Percentiles rank a stretch among this genome's conserved stretches.
Evolutionary conservation across 2,113 vertebrate species (phyloP).

Genomic region (Oncorhynchus masou): DNA sequence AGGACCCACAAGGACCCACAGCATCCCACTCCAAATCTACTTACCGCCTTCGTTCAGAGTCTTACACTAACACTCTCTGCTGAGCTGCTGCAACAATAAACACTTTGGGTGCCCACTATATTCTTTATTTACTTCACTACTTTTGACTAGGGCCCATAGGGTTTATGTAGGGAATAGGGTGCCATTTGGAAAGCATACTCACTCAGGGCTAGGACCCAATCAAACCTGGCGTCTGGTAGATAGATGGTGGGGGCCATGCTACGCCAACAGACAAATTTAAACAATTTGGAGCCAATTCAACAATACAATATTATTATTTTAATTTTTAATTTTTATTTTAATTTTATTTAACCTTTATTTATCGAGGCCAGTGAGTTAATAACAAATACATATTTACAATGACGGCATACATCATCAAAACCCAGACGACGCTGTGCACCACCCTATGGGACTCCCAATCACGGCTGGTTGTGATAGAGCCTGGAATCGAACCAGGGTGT

Average conservation of each 20-base stretch:
- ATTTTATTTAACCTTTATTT: no score
- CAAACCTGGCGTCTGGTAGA: conserved; percentile 1
- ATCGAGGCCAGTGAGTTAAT: no score
- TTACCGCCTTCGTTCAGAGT: conserved; percentile 53
- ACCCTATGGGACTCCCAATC: no score
- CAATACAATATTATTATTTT: background rate
- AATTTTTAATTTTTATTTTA: no score
- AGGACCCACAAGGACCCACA: background rate
- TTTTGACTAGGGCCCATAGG: no score
- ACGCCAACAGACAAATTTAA: conserved; percentile 15
- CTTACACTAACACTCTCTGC: conserved; percentile 47
- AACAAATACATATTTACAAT: no score
- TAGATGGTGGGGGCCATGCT: background rate
- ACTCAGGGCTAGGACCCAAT: conserved; percentile 34
- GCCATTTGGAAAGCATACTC: background rate
- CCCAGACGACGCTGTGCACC: no score
- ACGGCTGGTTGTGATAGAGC: no score
- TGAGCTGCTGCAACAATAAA: conserved; percentile 60
- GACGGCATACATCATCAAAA: no score
- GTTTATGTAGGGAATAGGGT: no score
- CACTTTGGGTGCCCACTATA: conserved; percentile 8
- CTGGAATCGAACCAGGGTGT: no score
- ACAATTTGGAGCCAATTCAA: conserved; percentile 15
- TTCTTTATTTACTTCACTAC: no score
- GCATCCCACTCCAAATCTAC: conserved; percentile 45